phyloP scores from a whole-genome alignment of 2,113 vertebrate genomes.

The Crotophaga sulcirostris region DNA sequence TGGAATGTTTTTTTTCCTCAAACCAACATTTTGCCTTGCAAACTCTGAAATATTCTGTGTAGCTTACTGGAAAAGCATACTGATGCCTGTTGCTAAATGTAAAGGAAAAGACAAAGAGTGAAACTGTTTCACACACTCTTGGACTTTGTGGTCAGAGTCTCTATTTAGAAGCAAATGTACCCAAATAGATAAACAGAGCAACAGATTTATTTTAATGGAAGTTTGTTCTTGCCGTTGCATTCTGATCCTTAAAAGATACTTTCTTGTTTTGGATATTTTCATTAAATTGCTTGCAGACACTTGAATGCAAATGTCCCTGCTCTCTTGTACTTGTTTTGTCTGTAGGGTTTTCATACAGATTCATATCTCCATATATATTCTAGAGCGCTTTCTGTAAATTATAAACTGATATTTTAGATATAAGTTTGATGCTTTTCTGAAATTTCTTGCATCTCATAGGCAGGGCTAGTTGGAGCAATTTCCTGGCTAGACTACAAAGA shows the following conservation, averaged over 20 bases:
- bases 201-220: not conserved
- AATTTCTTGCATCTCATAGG: not conserved
- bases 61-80: not conserved
- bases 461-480: not conserved
- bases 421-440: not conserved
- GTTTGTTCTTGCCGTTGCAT: not conserved
- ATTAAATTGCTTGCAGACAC: not conserved
- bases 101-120: not conserved
- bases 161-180: not conserved
- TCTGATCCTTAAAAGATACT: not conserved
- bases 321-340: not conserved
- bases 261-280: not conserved
- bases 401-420: not conserved
- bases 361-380: not conserved
- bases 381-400: not conserved
- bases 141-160: not conserved
- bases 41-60: not conserved
- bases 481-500: not conserved
- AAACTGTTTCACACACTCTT: not conserved
- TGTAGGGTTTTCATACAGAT: not conserved
- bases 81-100: not conserved
- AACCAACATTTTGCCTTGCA: conserved; percentile 1
- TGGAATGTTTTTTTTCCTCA: conserved; percentile 19
- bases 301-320: not conserved
- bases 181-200: not conserved